A percentile compares a stretch with the other conserved stretches of the same genome.
phyloP scores from a whole-genome alignment of 2,797 vertebrate genomes.

The Alauda arvensis region DNA sequence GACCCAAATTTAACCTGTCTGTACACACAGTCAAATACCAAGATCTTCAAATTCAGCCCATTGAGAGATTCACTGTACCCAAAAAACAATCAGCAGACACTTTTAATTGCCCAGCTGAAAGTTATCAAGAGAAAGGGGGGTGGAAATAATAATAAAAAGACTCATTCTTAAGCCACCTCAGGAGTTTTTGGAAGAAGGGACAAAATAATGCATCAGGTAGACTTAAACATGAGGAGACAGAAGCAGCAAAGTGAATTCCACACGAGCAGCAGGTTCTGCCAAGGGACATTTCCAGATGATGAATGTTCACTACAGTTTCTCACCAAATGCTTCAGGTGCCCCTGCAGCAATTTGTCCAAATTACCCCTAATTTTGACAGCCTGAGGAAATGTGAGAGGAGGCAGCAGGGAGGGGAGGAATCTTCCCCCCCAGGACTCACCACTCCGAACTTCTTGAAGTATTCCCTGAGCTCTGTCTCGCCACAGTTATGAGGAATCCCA shows the following conservation, averaged over 20 bases:
- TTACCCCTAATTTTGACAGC: neutral
- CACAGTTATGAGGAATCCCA: slow-evolving; percentile 99
- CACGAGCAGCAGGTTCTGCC: neutral
- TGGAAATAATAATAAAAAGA: neutral
- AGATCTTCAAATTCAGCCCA: neutral
- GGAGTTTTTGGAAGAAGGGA: neutral
- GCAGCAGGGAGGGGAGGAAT: neutral
- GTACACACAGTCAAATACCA: rapidly evolving
- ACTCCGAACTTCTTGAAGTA: slow-evolving; percentile 99
- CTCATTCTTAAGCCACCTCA: neutral
- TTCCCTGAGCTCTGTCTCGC: slow-evolving; percentile 98
- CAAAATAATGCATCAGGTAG: neutral
- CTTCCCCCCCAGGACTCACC: slow-evolving; percentile 81
- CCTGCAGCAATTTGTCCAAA: slow-evolving; percentile 11
- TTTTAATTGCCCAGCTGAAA: neutral
- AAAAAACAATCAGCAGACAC: neutral
- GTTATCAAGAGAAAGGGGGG: neutral
- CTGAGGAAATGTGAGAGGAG: neutral
- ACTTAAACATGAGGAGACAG: neutral
- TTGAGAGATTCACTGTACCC: neutral
- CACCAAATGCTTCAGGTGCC: neutral
- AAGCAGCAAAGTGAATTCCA: neutral
- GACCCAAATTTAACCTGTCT: neutral
- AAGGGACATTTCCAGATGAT: neutral
- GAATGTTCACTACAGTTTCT: neutral